Evolutionary conservation across 2,113 vertebrate genomes (phyloP).

Genomic region (Sitta europaea): DNA sequence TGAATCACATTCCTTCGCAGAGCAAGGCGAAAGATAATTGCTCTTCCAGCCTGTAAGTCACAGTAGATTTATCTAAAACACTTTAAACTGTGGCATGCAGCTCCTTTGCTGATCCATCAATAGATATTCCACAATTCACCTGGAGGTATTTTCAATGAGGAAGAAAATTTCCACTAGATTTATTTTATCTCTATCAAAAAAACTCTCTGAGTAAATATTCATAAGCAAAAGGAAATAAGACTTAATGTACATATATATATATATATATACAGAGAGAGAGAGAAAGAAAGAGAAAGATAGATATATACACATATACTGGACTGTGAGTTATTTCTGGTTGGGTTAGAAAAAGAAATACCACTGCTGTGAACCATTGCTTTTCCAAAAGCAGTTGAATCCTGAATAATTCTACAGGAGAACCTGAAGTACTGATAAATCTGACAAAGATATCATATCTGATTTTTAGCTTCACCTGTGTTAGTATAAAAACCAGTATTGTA

Average conservation of each 20-base stretch:
- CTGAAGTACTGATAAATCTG: not conserved
- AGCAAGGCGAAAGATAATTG: not conserved
- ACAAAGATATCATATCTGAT: not conserved
- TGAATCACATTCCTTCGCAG: not conserved
- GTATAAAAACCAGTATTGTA: not conserved
- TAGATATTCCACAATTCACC: not conserved
- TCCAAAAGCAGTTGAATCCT: not conserved
- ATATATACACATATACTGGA: too few species aligned
- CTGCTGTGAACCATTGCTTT: not conserved
- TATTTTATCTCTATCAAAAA: not conserved
- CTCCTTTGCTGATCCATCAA: not conserved
- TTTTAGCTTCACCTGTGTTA: not conserved
- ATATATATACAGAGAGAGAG: not conserved
- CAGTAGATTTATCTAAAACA: not conserved
- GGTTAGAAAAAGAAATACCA: not conserved
- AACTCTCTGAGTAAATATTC: not conserved
- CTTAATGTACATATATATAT: rapidly evolving
- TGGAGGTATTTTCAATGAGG: not conserved
- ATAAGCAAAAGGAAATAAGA: not conserved
- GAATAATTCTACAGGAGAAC: not conserved
- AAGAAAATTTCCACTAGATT: not conserved
- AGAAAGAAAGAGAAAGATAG: not conserved
- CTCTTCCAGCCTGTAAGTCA: not conserved
- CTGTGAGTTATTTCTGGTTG: not conserved
- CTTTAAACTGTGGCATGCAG: not conserved